Conservation (phyloP, 2,797 vertebrate species). For the Rhynchotus rufescens region DNA sequence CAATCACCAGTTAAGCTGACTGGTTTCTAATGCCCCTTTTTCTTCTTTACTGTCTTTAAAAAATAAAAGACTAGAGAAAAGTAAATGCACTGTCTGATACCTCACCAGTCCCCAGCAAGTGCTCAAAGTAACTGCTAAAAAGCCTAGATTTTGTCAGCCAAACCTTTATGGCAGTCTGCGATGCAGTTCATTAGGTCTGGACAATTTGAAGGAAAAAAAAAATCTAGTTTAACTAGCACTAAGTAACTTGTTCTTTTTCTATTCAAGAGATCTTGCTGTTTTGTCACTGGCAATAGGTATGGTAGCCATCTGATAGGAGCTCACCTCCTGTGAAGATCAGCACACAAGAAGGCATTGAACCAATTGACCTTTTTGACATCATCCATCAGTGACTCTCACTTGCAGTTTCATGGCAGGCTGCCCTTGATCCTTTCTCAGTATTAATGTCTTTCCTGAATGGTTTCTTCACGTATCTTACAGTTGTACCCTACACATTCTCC, state of each 20-base stretch:
- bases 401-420: background rate
- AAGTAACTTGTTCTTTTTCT: background rate
- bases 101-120: background rate
- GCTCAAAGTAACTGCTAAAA: background rate
- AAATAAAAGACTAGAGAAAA: background rate
- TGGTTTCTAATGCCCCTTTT: background rate
- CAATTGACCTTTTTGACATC: background rate
- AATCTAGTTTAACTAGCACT: background rate
- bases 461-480: background rate
- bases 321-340: background rate
- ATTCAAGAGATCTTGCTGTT: background rate
- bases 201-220: background rate
- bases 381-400: background rate
- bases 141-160: background rate
- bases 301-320: background rate
- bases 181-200: background rate
- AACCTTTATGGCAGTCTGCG: background rate
- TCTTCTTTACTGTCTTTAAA: background rate
- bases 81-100: background rate
- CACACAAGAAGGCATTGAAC: background rate
- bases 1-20: background rate
- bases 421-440: background rate
- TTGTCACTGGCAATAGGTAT: background rate
- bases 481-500: background rate
- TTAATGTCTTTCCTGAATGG: background rate